These are phyloP conservation scores for Neelides folsomi DNA, from an alignment of 2,888 invertebrate species.

Conservation along the genomic window DNA sequence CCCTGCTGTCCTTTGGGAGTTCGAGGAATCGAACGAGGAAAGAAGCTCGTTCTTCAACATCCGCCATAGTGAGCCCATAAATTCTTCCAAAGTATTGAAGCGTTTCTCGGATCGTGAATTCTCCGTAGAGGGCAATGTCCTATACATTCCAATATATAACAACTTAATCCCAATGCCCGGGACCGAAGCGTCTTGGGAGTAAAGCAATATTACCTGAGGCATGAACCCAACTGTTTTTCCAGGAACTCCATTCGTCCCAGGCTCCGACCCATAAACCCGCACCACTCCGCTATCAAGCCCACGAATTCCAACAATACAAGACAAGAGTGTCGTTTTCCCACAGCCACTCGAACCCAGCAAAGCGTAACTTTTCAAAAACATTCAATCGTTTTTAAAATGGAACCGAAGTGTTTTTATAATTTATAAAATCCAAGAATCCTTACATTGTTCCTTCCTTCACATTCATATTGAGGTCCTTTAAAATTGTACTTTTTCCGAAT, in stretches of 20 bases:
- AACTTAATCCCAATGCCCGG: not conserved
- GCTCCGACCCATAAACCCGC: constrained; percentile 12
- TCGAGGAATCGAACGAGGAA: constrained; percentile 80
- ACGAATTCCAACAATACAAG: constrained; percentile 1
- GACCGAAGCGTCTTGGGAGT: not conserved
- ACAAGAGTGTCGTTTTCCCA: constrained; percentile 7
- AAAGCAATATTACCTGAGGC: constrained; percentile 13
- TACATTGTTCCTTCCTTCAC: too few relatives aligned
- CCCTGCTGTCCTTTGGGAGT: constrained; percentile 68
- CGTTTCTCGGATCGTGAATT: constrained; percentile 84
- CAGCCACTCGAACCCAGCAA: constrained; percentile 5
- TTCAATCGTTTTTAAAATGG: too few relatives aligned
- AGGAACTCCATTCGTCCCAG: constrained; percentile 16
- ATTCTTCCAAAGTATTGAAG: constrained; percentile 95
- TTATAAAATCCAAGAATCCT: too few relatives aligned
- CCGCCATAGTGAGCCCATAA: constrained; percentile 72
- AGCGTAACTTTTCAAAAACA: not conserved
- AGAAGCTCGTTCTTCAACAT: constrained; percentile 64
- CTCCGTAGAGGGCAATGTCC: constrained; percentile 76
- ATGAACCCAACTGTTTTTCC: constrained; percentile 18
- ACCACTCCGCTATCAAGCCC: constrained; percentile 15
- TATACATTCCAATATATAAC: constrained; percentile 35
- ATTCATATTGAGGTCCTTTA: too few relatives aligned
- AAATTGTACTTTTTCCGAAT: too few relatives aligned
- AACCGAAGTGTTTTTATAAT: too few relatives aligned